Base-by-base conservation (phyloP, 2,113 vertebrate species). In the Hymenochirus boettgeri region DNA sequence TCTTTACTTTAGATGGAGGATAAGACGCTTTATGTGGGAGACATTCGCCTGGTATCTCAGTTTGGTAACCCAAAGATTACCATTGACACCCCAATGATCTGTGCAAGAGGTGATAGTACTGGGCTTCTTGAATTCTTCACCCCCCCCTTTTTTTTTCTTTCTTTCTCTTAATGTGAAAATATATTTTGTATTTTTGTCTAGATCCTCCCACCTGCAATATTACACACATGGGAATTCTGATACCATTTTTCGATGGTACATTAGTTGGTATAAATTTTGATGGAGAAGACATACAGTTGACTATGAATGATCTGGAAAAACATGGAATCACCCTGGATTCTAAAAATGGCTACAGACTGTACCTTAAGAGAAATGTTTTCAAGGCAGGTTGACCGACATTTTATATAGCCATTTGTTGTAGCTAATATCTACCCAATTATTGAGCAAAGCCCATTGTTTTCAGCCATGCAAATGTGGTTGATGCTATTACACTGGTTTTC, bases 201-300 rank as follows among this genome's bases (percentile, higher is more conserved):
- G 88, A 74, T 39, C 73, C 76, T 26, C 75, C 74, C 19, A 8
- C 7, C 8, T 88, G 88, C 19, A 87, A 87, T 45, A 39, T 71
- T 2, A 86, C 84, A 6, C 80, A 87, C 15, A 72, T 88, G 82
- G 78, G 59, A 35, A 15, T 88, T 19, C 15, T 35, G 46, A 71
- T 89, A 73, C 85, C 88, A 60, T 71, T 67, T 12, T 85, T 86
- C 59, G 80, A 77, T 35, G 85, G 83, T 11, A 67, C 48, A 8
- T 65, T 89, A 3, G 2, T 10, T 2, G 60, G 71, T 13, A 31
- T 88, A 19, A 59, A 1, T 37, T 4, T 81, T 11, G 72, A 74
- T 8, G 39, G 80, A 1, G 65, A 46, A 11, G 55, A 15, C 2
- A 56, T 85, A 1, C 67, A 70, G 0, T 7, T 73, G 70, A 75